Percentiles rank a stretch among this genome's conserved stretches.
Conservation (phyloP, 1,140 invertebrate species). For the Drosophila equinoxialis region DNA sequence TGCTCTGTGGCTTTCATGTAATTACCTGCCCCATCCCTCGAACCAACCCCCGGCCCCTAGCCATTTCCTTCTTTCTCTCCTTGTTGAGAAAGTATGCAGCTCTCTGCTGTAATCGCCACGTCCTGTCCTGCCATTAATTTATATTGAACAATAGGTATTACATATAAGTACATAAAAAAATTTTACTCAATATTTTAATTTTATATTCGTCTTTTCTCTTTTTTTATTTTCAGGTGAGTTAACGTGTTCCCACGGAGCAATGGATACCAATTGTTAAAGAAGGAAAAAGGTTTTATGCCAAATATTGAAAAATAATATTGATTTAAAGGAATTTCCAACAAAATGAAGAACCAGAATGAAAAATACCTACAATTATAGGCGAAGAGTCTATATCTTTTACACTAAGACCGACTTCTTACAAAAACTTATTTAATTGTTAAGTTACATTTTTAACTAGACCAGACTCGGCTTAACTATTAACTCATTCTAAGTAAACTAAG, state of each 20-base stretch:
- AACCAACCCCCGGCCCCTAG: neutral
- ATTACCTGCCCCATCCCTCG: constrained; percentile 56
- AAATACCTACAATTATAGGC: no score
- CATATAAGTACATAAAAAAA: neutral
- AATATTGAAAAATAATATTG: neutral
- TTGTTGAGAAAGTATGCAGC: constrained; percentile 64
- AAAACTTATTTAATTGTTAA: no score
- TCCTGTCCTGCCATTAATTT: constrained; percentile 27
- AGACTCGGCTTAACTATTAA: no score
- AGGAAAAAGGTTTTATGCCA: neutral
- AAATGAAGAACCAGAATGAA: no score
- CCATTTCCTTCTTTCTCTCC: neutral
- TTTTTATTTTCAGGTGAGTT: constrained; percentile 70
- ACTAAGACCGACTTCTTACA: no score
- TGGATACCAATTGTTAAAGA: neutral
- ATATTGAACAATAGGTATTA: constrained; percentile 13
- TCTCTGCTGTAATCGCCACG: constrained; percentile 20
- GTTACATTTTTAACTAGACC: no score
- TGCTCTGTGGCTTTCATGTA: constrained; percentile 72
- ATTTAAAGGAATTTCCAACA: no score
- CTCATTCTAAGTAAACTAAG: neutral
- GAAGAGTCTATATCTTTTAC: no score
- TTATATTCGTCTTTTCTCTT: constrained; percentile 36
- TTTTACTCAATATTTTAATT: constrained; percentile 47
- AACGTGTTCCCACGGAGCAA: neutral